These are phyloP conservation scores for Steinernema scapterisci DNA, from an alignment of 2,888 invertebrate species.

Conservation along the genomic window DNA sequence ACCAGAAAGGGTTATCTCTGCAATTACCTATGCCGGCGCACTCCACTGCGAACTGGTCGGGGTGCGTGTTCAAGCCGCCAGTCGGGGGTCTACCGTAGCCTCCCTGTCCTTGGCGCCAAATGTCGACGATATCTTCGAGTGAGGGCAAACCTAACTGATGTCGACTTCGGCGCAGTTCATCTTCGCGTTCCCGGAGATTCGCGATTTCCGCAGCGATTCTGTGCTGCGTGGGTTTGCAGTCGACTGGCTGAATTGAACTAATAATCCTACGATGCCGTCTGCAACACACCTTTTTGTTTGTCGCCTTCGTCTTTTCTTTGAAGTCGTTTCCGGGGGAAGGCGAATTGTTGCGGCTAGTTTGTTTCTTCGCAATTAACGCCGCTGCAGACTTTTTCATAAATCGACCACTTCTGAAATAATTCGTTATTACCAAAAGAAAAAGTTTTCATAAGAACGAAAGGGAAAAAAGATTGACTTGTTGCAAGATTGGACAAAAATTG, in stretches of 20 bases:
- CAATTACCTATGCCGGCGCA: constrained; percentile 6
- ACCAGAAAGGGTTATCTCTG: constrained; percentile 17
- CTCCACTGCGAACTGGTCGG: neutral
- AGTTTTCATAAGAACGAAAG: neutral
- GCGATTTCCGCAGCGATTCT: constrained; percentile 69
- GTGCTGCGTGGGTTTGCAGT: constrained; percentile 46
- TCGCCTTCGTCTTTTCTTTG: neutral
- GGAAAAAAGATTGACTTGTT: neutral
- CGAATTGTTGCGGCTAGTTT: constrained; percentile 34
- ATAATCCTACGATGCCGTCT: neutral
- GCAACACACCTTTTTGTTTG: constrained; percentile 13
- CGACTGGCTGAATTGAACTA: neutral
- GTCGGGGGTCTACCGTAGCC: constrained; percentile 5
- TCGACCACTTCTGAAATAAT: constrained; percentile 30
- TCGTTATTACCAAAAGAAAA: neutral
- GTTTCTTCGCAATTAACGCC: constrained; percentile 53
- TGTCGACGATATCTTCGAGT: constrained; percentile 43
- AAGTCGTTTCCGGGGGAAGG: constrained; percentile 8
- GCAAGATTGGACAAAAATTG: neutral
- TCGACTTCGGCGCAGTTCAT: constrained; percentile 69
- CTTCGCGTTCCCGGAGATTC: constrained; percentile 71
- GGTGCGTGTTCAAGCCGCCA: neutral
- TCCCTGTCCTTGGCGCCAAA: constrained; percentile 36
- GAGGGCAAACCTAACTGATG: constrained; percentile 49
- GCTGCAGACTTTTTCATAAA: constrained; percentile 59